A percentile compares a stretch with the other conserved stretches of the same genome.
Evolutionary conservation across 1,140 invertebrate species (phyloP).

Genomic region (Bombyx mori): DNA sequence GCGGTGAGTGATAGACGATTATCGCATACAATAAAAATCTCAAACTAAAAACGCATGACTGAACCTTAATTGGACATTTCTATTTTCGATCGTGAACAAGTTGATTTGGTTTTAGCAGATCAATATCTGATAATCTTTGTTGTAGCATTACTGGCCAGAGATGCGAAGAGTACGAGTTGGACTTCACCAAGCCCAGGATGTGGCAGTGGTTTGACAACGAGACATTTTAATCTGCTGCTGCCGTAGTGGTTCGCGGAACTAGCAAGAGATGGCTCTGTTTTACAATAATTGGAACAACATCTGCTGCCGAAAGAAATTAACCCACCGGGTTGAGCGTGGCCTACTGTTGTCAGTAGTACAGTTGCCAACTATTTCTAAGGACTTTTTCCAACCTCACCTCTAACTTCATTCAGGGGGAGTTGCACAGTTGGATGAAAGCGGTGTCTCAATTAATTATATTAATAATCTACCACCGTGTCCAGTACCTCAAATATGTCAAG

Average conservation of each 20-base stretch:
- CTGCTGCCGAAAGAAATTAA: too few species aligned
- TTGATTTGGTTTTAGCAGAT: too few species aligned
- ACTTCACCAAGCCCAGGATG: constrained; percentile 61
- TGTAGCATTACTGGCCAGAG: constrained; percentile 65
- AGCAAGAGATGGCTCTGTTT: not conserved
- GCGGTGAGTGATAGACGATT: constrained; percentile 38
- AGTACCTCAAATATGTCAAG: too few species aligned
- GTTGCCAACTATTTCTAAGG: too few species aligned
- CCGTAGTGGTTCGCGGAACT: not conserved
- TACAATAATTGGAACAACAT: too few species aligned
- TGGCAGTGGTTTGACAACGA: constrained; percentile 75
- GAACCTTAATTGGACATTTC: not conserved
- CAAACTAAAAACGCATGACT: not conserved
- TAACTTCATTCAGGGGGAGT: too few species aligned
- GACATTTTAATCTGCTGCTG: constrained; percentile 43
- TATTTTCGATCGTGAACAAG: too few species aligned
- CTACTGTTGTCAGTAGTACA: not conserved
- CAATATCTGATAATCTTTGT: too few species aligned
- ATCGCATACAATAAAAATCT: not conserved
- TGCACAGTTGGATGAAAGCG: too few species aligned
- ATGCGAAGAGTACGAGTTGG: constrained; percentile 68
- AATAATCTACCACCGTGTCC: too few species aligned
- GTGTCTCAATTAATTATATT: too few species aligned
- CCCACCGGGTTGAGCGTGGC: not conserved
- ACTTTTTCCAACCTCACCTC: too few species aligned